Evolutionary conservation across 1,140 invertebrate genomes (phyloP).

Genomic region (Eueides isabella): DNA sequence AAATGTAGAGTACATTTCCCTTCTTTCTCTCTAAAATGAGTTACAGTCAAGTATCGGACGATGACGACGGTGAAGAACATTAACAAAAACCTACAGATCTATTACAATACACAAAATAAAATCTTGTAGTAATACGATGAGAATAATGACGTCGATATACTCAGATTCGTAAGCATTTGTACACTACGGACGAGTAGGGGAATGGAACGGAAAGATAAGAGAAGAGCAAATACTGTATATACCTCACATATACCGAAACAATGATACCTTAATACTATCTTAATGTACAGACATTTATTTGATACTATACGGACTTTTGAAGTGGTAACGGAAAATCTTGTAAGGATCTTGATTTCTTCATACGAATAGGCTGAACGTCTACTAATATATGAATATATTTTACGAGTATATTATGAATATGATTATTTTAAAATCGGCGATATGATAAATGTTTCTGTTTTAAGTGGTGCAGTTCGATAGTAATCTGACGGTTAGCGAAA

Average conservation of each 20-base stretch:
- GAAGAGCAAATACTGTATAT: slow-evolving; percentile 26
- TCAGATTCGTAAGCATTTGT: slow-evolving; percentile 22
- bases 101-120: neutral
- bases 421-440: too few species aligned
- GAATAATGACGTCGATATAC: slow-evolving; percentile 8
- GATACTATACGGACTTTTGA: neutral
- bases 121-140: neutral
- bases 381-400: too few species aligned
- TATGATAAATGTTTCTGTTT: too few species aligned
- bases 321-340: neutral
- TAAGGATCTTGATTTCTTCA: neutral
- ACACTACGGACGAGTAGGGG: slow-evolving; percentile 9
- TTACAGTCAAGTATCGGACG: too few species aligned
- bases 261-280: slow-evolving; percentile 10
- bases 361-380: neutral
- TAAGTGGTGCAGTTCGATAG: too few species aligned
- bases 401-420: too few species aligned
- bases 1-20: too few species aligned
- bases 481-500: too few species aligned
- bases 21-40: too few species aligned
- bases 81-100: neutral
- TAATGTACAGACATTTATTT: slow-evolving; percentile 1
- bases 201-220: slow-evolving; percentile 24
- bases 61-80: too few species aligned
- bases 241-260: slow-evolving; percentile 2